phyloP scores from a whole-genome alignment of 2,797 vertebrate genomes.

The Scolopax bukidnonensis region DNA sequence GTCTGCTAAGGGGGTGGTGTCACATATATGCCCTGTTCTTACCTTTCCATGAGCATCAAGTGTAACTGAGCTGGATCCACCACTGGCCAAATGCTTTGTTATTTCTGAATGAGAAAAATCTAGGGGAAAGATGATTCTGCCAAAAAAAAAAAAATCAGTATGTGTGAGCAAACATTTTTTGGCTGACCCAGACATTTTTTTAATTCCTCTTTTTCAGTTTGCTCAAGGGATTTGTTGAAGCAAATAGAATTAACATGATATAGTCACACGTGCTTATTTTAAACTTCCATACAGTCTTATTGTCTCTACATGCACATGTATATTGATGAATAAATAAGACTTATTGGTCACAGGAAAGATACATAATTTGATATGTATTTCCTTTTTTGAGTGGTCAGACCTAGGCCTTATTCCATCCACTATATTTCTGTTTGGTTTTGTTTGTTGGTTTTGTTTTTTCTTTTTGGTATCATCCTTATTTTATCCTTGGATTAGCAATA shows the following conservation, averaged over 20 bases:
- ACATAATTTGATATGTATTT: background rate
- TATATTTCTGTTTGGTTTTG: background rate
- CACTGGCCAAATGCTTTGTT: background rate
- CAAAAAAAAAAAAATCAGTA: background rate
- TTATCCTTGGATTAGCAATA: background rate
- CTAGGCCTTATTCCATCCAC: background rate
- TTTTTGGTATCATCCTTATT: background rate
- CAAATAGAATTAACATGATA: background rate
- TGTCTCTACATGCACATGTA: background rate
- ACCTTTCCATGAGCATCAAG: rapidly evolving
- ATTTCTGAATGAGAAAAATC: background rate
- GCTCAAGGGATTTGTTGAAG: background rate
- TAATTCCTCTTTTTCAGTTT: background rate
- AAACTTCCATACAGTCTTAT: background rate
- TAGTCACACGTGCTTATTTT: background rate
- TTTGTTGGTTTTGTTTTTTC: background rate
- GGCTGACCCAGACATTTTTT: background rate
- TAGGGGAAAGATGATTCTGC: background rate
- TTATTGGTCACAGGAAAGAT: background rate
- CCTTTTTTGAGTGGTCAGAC: background rate
- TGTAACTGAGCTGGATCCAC: rapidly evolving
- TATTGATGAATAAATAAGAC: background rate
- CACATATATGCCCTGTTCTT: background rate
- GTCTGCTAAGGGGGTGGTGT: background rate
- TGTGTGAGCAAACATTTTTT: background rate